These are phyloP conservation scores for Melieria crassipennis DNA, from an alignment of 2,888 invertebrate genomes.

Conservation along the genomic window DNA sequence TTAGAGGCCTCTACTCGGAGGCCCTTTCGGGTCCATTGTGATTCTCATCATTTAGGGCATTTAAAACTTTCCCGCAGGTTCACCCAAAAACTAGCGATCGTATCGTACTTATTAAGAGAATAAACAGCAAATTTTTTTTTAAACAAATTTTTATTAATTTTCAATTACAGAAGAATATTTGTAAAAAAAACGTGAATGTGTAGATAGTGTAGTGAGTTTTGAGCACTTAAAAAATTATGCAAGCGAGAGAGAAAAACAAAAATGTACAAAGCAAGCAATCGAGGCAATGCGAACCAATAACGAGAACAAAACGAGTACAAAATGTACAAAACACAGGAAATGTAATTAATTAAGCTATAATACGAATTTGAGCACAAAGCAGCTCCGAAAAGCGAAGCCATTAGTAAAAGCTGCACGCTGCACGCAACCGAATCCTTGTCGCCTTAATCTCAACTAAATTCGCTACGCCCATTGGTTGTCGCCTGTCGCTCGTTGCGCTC, in stretches of 20 bases:
- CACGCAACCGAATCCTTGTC: conserved; percentile 7
- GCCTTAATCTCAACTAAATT: conserved; percentile 24
- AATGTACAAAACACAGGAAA: conserved; percentile 12
- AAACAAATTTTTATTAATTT: too few species aligned
- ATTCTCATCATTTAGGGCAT: too few species aligned
- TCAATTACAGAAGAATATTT: too few species aligned
- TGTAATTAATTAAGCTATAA: conserved; percentile 42
- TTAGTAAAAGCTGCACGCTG: conserved; percentile 9
- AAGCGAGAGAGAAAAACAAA: conserved; percentile 12
- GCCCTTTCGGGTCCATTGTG: too few species aligned
- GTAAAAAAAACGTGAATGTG: conserved; percentile 12
- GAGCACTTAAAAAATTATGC: not conserved
- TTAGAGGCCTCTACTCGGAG: too few species aligned
- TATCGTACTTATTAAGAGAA: too few species aligned
- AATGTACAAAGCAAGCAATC: conserved; percentile 12
- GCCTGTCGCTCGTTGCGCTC: not conserved
- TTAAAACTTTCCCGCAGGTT: too few species aligned
- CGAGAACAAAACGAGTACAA: conserved; percentile 19
- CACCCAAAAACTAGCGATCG: too few species aligned
- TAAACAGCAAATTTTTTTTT: too few species aligned
- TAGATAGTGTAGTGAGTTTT: not conserved
- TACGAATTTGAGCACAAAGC: conserved; percentile 35
- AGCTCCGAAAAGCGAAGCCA: conserved; percentile 13
- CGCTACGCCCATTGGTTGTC: not conserved
- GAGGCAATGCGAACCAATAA: conserved; percentile 21